Percentiles rank a stretch among this genome's conserved stretches.
Evolutionary conservation across 2,888 invertebrate genomes (phyloP).

Genomic region (Lycocerus yunnanus): DNA sequence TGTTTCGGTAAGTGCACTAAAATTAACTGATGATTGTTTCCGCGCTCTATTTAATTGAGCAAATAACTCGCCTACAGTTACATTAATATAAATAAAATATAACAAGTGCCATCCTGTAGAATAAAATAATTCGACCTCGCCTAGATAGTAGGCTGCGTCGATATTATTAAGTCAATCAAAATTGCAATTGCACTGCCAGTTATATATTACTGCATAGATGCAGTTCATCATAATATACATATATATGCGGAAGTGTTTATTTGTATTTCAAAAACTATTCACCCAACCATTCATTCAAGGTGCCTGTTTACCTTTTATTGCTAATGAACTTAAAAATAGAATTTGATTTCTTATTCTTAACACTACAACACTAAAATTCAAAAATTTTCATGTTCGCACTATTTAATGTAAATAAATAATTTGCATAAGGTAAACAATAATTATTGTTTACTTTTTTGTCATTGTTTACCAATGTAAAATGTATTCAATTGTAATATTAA

Average conservation of each 20-base stretch:
- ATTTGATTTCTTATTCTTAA: not conserved
- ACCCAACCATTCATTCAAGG: not conserved
- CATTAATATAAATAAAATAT: slow-evolving; percentile 57
- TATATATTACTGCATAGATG: slow-evolving; percentile 8
- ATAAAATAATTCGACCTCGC: slow-evolving; percentile 51
- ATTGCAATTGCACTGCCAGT: slow-evolving; percentile 27
- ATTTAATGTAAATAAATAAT: not conserved
- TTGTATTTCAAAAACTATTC: not conserved
- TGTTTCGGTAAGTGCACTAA: slow-evolving; percentile 22
- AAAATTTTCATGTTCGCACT: too few species aligned
- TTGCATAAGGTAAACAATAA: not conserved
- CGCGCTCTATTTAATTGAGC: slow-evolving; percentile 47
- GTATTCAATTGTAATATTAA: not conserved
- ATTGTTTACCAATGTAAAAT: not conserved
- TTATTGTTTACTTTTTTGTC: not conserved
- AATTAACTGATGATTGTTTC: slow-evolving; percentile 30
- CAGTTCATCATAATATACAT: slow-evolving; percentile 7
- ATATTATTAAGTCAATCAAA: slow-evolving; percentile 32
- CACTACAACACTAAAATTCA: not conserved
- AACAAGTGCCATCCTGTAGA: slow-evolving; percentile 53
- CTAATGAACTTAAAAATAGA: not conserved
- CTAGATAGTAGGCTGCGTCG: slow-evolving; percentile 31
- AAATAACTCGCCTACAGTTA: slow-evolving; percentile 56
- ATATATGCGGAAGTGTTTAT: slow-evolving; percentile 17
- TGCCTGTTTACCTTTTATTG: not conserved